These are phyloP conservation scores for Parus major DNA, from an alignment of 2,113 vertebrate species.

Conservation along the genomic window DNA sequence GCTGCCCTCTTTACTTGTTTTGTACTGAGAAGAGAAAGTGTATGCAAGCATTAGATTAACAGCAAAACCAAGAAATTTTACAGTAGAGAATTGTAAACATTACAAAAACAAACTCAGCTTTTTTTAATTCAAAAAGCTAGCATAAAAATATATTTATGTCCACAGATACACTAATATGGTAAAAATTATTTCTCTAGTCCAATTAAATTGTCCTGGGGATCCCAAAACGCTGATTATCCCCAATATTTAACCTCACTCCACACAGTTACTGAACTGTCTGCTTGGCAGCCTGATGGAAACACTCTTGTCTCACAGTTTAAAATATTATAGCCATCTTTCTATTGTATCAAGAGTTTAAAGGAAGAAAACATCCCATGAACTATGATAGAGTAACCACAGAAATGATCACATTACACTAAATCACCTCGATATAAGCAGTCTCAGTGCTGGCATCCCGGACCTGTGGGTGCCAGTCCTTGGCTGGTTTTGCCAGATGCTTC, in stretches of 20 bases:
- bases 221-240: neutral
- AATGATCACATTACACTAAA: neutral
- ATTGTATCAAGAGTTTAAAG: neutral
- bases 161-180: neutral
- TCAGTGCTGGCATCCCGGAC: constrained; percentile 80
- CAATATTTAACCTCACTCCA: neutral
- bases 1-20: constrained; percentile 95
- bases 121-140: neutral
- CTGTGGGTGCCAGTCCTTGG: constrained; percentile 90
- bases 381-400: accelerated
- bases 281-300: neutral
- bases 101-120: neutral
- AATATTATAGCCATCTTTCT: neutral
- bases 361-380: neutral
- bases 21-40: constrained; percentile 81
- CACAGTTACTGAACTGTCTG: neutral
- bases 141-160: neutral
- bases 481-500: constrained; percentile 91
- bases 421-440: constrained; percentile 93
- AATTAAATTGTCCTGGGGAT: neutral
- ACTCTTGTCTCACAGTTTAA: neutral
- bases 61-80: neutral
- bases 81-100: neutral
- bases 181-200: neutral
- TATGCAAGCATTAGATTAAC: neutral